phyloP scores from a whole-genome alignment of 2,797 vertebrate species.

The Balearica regulorum region DNA sequence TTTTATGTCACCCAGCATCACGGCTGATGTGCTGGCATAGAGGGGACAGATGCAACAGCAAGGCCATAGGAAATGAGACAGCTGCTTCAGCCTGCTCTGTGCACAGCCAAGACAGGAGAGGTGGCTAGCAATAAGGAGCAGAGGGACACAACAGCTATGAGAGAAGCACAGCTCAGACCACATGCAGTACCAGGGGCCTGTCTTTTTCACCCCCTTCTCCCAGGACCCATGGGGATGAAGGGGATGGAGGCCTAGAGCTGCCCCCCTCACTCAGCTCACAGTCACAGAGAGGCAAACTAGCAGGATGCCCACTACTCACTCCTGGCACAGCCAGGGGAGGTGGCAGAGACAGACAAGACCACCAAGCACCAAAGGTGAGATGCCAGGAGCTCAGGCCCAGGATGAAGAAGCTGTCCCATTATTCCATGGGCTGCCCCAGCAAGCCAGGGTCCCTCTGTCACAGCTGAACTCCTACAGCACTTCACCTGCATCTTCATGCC shows the following conservation, averaged over 20 bases:
- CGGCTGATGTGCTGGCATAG: neutral
- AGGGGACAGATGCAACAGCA: neutral
- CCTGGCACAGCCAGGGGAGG: neutral
- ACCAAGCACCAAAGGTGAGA: neutral
- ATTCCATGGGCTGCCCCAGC: neutral
- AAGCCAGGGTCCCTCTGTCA: neutral
- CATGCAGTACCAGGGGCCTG: neutral
- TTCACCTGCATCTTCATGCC: slow-evolving; percentile 98
- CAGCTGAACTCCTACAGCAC: neutral
- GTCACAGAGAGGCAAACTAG: neutral
- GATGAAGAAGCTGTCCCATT: neutral
- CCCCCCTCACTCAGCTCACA: neutral
- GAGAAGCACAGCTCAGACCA: neutral
- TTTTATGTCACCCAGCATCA: neutral
- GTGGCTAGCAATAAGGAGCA: neutral
- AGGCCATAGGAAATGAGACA: neutral
- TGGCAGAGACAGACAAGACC: neutral
- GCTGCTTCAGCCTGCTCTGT: neutral
- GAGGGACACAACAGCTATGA: neutral
- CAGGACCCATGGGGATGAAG: neutral
- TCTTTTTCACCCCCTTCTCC: neutral
- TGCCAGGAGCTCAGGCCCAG: neutral
- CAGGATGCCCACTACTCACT: neutral
- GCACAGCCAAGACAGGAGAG: neutral
- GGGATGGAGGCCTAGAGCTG: neutral